phyloP scores from a whole-genome alignment of 1,140 invertebrate genomes.

The Brachionus calyciflorus region DNA sequence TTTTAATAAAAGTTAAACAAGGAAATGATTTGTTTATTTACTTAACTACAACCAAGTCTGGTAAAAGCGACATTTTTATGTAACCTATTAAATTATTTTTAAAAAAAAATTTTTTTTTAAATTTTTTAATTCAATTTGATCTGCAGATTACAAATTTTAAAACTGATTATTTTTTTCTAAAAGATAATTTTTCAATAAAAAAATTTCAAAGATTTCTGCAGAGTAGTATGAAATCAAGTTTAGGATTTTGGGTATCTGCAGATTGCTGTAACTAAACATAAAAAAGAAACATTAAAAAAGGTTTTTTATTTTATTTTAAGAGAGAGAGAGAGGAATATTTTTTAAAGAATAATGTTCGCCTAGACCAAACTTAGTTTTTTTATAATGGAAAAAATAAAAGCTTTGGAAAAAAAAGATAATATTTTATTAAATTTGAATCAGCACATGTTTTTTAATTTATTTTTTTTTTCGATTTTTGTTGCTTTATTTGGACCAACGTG shows the following conservation, averaged over 20 bases:
- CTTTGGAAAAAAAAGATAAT: no score
- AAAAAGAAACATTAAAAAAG: no score
- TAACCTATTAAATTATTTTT: no score
- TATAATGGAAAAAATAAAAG: no score
- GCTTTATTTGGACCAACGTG: not conserved
- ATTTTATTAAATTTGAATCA: not conserved
- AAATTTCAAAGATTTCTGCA: not conserved
- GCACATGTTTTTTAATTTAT: constrained; percentile 32
- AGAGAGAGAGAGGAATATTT: no score
- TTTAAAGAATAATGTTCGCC: not conserved
- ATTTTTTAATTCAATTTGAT: not conserved
- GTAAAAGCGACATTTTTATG: no score
- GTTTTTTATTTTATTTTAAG: constrained; percentile 12
- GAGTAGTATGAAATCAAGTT: constrained; percentile 39
- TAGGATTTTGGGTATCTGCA: constrained; percentile 30
- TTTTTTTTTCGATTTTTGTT: not conserved
- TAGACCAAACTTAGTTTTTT: constrained; percentile 4
- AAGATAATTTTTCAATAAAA: constrained; percentile 7
- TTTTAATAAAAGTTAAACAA: no score
- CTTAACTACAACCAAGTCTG: no score
- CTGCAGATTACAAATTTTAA: not conserved
- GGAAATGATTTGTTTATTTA: no score
- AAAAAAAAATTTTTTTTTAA: not conserved
- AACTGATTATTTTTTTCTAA: constrained; percentile 26
- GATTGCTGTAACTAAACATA: not conserved